Percentiles rank a stretch among this genome's conserved stretches.
Conservation (phyloP, 2,113 vertebrate species). For the Oxygymnocypris stewartii region DNA sequence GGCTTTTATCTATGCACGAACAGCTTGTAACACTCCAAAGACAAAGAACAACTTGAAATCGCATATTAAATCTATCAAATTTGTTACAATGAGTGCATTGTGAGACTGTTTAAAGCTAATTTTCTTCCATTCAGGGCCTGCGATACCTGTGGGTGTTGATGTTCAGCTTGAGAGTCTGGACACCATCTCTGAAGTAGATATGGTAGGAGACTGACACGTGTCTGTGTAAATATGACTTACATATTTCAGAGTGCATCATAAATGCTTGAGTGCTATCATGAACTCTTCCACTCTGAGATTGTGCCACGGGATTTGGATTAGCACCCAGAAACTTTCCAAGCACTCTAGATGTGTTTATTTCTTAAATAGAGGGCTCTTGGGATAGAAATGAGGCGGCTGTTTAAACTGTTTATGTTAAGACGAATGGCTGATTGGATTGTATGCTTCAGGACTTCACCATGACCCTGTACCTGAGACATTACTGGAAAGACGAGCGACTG, state of each 20-base stretch:
- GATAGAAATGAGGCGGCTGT: neutral
- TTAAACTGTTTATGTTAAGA: neutral
- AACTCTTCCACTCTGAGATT: neutral
- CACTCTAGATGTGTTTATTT: neutral
- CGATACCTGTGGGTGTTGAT: constrained; percentile 77
- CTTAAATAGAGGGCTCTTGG: neutral
- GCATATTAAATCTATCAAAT: too few species aligned
- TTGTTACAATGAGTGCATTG: neutral
- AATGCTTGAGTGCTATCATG: neutral
- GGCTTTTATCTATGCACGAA: too few species aligned
- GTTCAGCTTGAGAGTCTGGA: constrained; percentile 78
- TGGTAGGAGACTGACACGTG: constrained; percentile 54
- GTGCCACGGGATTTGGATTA: neutral
- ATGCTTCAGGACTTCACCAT: constrained; percentile 89
- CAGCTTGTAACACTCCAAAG: too few species aligned
- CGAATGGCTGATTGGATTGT: neutral
- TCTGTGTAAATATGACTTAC: neutral
- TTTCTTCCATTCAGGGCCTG: constrained; percentile 63
- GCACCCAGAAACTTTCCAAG: neutral
- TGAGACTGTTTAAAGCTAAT: neutral
- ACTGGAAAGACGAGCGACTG: constrained; percentile 90
- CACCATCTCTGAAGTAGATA: constrained; percentile 73
- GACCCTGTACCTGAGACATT: constrained; percentile 91
- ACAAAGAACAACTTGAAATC: too few species aligned
- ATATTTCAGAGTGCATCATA: neutral